A percentile compares a stretch with the other conserved stretches of the same genome.
Conservation (phyloP, 92 coral and sea anemone species). For the Bergia puertoricense region DNA sequence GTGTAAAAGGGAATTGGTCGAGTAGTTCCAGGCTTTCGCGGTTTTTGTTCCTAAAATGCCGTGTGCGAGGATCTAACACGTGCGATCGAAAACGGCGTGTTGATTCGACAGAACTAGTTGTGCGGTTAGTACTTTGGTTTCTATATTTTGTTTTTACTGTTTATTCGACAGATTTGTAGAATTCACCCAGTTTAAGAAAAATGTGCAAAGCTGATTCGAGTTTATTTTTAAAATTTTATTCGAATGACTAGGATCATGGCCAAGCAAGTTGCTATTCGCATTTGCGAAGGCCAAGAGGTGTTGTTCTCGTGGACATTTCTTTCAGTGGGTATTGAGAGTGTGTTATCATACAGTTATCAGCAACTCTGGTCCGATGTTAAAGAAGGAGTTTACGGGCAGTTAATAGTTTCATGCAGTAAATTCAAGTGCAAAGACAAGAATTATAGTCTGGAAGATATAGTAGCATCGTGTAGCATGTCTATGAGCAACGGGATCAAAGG, state of each 20-base stretch:
- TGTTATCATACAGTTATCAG: neutral
- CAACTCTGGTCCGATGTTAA: neutral
- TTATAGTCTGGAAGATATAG: too few species aligned
- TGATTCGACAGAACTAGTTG: neutral
- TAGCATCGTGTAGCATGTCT: too few species aligned
- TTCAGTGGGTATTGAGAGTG: slow-evolving; percentile 2
- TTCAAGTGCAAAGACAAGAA: neutral
- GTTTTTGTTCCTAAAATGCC: neutral
- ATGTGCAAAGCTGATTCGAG: slow-evolving; percentile 2
- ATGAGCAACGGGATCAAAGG: too few species aligned
- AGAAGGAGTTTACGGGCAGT: neutral
- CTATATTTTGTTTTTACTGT: neutral
- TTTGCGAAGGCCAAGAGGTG: neutral
- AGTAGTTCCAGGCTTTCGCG: too few species aligned
- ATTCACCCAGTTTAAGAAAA: neutral
- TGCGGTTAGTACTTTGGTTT: too few species aligned
- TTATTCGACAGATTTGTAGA: neutral
- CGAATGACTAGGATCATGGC: neutral
- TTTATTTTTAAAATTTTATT: neutral
- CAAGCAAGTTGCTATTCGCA: neutral
- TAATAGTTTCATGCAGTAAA: neutral
- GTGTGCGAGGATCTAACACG: neutral
- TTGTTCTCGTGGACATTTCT: slow-evolving; percentile 1
- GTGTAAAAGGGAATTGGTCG: neutral
- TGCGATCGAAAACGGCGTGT: neutral